A percentile compares a stretch with the other conserved stretches of the same genome.
These are phyloP conservation scores for Lordiphosa andalusiaca DNA, from an alignment of 2,888 invertebrate genomes.

Conservation along the genomic window DNA sequence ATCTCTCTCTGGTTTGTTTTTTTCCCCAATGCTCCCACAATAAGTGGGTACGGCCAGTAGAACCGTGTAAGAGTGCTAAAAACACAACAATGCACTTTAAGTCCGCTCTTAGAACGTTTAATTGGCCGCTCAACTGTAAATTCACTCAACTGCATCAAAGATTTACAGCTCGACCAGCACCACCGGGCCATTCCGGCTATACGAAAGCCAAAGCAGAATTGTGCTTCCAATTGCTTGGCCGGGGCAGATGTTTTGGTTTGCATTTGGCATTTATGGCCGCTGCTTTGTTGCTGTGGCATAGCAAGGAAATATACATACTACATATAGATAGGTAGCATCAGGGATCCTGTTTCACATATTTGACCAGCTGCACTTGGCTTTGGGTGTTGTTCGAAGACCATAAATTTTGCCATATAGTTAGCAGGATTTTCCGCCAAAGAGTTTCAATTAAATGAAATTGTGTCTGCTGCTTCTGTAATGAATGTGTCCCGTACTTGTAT, in stretches of 20 bases:
- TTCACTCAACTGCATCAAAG: conserved; percentile 70
- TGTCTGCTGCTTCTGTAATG: conserved; percentile 14
- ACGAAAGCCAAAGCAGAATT: conserved; percentile 10
- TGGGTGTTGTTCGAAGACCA: conserved; percentile 49
- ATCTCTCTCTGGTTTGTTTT: too few species aligned
- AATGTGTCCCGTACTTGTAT: too few species aligned
- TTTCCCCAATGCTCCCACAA: conserved; percentile 15
- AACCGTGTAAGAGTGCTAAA: conserved; percentile 29
- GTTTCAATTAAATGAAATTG: conserved; percentile 52
- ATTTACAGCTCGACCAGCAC: conserved; percentile 55
- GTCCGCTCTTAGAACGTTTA: conserved; percentile 43
- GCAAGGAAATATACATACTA: conserved; percentile 1
- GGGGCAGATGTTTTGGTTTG: conserved; percentile 64
- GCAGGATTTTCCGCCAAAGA: conserved; percentile 19
- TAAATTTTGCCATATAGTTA: conserved; percentile 10
- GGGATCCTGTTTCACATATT: conserved; percentile 2
- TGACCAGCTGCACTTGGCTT: conserved; percentile 69
- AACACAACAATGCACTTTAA: conserved; percentile 66
- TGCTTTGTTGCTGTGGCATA: conserved; percentile 20
- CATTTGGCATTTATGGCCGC: conserved; percentile 71
- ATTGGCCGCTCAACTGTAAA: conserved; percentile 70
- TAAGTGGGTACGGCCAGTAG: background rate
- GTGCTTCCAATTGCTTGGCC: conserved; percentile 37
- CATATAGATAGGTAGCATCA: background rate
- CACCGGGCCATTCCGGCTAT: conserved; percentile 14